Conservation (phyloP, 2,797 vertebrate species). For the Synanceia verrucosa region DNA sequence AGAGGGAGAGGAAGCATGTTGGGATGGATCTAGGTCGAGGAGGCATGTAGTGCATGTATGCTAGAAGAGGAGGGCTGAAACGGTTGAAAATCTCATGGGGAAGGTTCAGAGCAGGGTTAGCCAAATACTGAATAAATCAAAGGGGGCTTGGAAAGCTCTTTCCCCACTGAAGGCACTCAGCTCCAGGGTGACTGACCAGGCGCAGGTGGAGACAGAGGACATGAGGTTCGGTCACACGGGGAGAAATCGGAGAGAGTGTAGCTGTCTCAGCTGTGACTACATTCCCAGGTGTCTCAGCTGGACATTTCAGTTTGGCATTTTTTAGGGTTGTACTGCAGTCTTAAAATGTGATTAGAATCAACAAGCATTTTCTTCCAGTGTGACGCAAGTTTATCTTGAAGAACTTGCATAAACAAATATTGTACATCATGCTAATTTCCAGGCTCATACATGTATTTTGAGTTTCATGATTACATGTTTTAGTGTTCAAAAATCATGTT, state of each 20-base stretch:
- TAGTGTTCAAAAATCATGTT: not conserved
- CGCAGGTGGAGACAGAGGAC: slow-evolving; percentile 85
- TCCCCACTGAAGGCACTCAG: slow-evolving; percentile 67
- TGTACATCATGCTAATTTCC: not conserved
- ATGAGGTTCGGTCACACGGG: slow-evolving; percentile 46
- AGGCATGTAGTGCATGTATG: slow-evolving; percentile 73
- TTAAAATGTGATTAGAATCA: not conserved
- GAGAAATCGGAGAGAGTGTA: slow-evolving; percentile 47
- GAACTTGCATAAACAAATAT: too few species aligned
- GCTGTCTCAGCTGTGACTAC: slow-evolving; percentile 60
- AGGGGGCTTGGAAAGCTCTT: slow-evolving; percentile 68
- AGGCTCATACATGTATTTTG: not conserved
- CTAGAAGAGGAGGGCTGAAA: slow-evolving; percentile 74
- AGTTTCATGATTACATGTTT: not conserved
- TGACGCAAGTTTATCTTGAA: not conserved
- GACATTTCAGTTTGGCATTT: slow-evolving; percentile 33
- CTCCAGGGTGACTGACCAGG: slow-evolving; percentile 77
- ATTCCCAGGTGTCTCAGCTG: slow-evolving; percentile 57
- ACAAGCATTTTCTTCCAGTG: not conserved
- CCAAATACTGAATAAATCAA: slow-evolving; percentile 97
- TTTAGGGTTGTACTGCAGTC: slow-evolving; percentile 5
- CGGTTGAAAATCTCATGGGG: slow-evolving; percentile 85
- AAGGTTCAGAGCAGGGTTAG: slow-evolving; percentile 98
- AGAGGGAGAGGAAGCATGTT: slow-evolving; percentile 67
- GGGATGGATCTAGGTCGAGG: slow-evolving; percentile 73